These are phyloP conservation scores for Acronicta aceris DNA, from an alignment of 2,888 invertebrate species.

Conservation along the genomic window DNA sequence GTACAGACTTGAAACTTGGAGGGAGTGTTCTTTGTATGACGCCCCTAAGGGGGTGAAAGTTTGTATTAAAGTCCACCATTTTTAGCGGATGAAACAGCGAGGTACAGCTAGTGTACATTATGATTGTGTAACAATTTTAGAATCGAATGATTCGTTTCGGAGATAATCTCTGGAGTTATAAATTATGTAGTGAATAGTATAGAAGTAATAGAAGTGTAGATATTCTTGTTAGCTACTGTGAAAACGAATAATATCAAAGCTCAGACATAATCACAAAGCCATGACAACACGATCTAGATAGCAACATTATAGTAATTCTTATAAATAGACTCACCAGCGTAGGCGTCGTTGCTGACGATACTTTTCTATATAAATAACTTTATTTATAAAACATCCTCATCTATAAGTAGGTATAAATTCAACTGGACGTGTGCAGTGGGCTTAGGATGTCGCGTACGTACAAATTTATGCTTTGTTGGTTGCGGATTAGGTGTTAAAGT, in stretches of 20 bases:
- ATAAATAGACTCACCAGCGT: slow-evolving; percentile 55
- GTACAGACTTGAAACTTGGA: too few relatives aligned
- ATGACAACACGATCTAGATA: slow-evolving; percentile 33
- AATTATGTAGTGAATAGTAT: too few relatives aligned
- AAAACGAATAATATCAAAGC: not conserved
- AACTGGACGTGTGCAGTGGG: slow-evolving; percentile 61
- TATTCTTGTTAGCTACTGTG: not conserved
- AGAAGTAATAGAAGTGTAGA: too few relatives aligned
- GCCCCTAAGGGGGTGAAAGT: too few relatives aligned
- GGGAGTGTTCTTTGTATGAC: too few relatives aligned
- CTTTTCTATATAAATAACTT: slow-evolving; percentile 60
- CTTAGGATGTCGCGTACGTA: slow-evolving; percentile 56
- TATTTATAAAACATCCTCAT: slow-evolving; percentile 67
- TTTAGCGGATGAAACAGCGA: too few relatives aligned
- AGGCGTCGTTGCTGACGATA: slow-evolving; percentile 60
- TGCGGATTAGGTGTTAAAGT: slow-evolving; percentile 18
- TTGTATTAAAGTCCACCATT: too few relatives aligned
- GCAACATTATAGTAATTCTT: slow-evolving; percentile 58
- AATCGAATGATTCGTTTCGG: too few relatives aligned
- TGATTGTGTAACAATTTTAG: too few relatives aligned
- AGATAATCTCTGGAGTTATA: too few relatives aligned
- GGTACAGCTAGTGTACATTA: too few relatives aligned
- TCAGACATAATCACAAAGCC: slow-evolving; percentile 20
- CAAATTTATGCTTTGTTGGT: slow-evolving; percentile 48
- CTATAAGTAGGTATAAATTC: slow-evolving; percentile 56